These are phyloP conservation scores for Micoletzkya japonica DNA, from an alignment of 2,888 invertebrate genomes.

Conservation along the genomic window DNA sequence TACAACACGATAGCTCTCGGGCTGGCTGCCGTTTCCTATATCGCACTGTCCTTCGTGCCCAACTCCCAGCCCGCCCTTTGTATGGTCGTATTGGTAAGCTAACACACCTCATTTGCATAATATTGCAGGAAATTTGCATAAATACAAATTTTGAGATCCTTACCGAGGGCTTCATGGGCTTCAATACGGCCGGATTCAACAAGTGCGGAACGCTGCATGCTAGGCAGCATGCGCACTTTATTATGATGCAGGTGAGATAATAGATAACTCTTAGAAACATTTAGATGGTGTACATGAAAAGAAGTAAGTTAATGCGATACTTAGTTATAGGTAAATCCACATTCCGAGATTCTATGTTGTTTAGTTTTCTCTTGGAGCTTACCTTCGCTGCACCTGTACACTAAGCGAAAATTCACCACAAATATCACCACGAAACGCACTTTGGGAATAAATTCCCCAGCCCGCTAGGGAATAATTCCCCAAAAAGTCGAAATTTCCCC, in stretches of 20 bases:
- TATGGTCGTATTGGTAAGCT: conserved; percentile 36
- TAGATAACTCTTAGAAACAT: neutral
- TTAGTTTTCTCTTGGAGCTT: no score
- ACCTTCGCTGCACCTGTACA: no score
- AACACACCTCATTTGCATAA: neutral
- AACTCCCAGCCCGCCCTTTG: conserved; percentile 33
- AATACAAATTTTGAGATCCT: conserved; percentile 29
- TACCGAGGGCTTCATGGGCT: conserved; percentile 42
- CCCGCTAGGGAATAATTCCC: no score
- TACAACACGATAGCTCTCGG: conserved; percentile 39
- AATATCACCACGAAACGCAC: no score
- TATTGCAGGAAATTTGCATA: neutral
- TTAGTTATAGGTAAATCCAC: no score
- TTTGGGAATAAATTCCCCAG: no score
- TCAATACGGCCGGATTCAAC: conserved; percentile 45
- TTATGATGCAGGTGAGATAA: conserved; percentile 39
- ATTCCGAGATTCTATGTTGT: no score
- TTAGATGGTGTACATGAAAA: neutral
- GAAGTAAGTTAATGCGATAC: no score
- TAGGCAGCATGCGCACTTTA: conserved; percentile 40
- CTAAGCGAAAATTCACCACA: no score
- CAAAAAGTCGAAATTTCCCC: no score
- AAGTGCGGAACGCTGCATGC: conserved; percentile 43
- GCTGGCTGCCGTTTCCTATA: conserved; percentile 36
- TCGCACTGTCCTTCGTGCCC: conserved; percentile 37